Evolutionary conservation across 1,140 invertebrate genomes (phyloP).

Genomic region (Calliphora vicina): DNA sequence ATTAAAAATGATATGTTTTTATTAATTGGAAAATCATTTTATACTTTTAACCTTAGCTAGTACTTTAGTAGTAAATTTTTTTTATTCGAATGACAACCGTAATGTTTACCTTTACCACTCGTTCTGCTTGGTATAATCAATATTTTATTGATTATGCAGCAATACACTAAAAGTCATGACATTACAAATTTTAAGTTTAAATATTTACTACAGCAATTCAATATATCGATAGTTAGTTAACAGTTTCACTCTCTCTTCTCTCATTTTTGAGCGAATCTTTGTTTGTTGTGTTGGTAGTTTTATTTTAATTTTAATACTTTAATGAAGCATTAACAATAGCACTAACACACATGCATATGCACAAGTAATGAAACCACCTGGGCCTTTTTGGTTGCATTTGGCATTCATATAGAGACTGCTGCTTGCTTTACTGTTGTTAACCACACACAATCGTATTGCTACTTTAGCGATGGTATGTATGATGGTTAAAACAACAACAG

Average conservation of each 20-base stretch:
- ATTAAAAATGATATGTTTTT: too few species aligned
- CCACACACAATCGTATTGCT: not conserved
- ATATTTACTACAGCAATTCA: too few species aligned
- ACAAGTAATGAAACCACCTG: not conserved
- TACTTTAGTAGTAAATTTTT: too few species aligned
- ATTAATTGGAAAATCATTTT: too few species aligned
- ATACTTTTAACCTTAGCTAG: too few species aligned
- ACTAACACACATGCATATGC: not conserved
- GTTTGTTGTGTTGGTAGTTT: not conserved
- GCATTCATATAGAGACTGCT: not conserved
- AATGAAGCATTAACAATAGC: constrained; percentile 1
- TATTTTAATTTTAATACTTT: not conserved
- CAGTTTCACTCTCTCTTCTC: not conserved
- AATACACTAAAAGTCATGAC: too few species aligned
- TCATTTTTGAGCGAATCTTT: not conserved
- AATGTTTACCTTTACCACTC: too few species aligned
- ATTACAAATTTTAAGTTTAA: too few species aligned
- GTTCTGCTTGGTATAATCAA: too few species aligned
- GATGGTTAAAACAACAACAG: not conserved
- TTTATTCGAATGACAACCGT: too few species aligned
- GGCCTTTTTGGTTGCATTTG: not conserved
- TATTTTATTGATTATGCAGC: too few species aligned
- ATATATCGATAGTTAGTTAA: too few species aligned
- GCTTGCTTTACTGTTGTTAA: not conserved
- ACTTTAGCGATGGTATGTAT: not conserved